phyloP scores from a whole-genome alignment of 2,113 vertebrate genomes.

The Syngnathus typhle region DNA sequence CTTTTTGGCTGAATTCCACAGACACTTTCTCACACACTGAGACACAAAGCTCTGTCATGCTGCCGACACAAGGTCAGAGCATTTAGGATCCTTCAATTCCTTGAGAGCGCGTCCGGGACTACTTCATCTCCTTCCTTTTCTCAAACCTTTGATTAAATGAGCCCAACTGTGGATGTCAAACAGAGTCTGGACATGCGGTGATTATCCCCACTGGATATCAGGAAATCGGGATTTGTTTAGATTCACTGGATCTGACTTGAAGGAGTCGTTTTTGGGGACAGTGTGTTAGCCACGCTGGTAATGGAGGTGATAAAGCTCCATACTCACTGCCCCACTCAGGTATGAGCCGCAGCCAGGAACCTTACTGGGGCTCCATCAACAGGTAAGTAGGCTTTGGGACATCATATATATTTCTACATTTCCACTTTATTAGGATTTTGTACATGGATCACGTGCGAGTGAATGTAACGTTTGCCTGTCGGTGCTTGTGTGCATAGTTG shows the following conservation, averaged over 20 bases:
- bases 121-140: constrained; percentile 1
- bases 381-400: constrained; percentile 43
- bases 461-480: background rate
- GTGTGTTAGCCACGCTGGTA: constrained; percentile 9
- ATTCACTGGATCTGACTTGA: constrained; percentile 18
- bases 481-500: background rate
- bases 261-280: constrained; percentile 13
- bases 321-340: constrained; percentile 15
- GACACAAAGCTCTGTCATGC: constrained; percentile 17
- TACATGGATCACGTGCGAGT: constrained; percentile 7
- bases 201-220: constrained; percentile 34
- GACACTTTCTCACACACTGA: constrained; percentile 2
- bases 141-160: constrained; percentile 31
- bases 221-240: constrained; percentile 38
- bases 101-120: constrained; percentile 19
- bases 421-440: background rate
- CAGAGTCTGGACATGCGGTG: constrained; percentile 28
- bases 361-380: constrained; percentile 45
- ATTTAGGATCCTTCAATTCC: constrained; percentile 7
- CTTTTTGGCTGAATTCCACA: constrained; percentile 13
- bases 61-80: constrained; percentile 26
- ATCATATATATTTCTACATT: background rate
- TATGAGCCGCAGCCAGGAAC: constrained; percentile 48
- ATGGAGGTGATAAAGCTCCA: constrained; percentile 27
- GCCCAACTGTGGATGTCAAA: constrained; percentile 4